Evolutionary conservation across 2,797 vertebrate genomes (phyloP).

Genomic region (Spinibarbus caldwelli): DNA sequence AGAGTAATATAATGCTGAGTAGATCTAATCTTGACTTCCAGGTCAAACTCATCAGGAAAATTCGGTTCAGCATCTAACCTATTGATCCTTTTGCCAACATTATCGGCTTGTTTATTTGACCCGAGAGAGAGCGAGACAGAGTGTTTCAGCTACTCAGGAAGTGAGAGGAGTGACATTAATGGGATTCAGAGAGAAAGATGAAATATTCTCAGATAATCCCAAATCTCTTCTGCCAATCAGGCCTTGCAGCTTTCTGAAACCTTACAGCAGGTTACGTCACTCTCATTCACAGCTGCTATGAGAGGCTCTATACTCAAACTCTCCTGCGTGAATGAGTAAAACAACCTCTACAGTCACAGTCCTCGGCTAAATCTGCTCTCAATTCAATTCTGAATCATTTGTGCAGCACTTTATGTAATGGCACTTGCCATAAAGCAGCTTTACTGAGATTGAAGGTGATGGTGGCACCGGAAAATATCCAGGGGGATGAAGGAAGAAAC

Average conservation of each 20-base stretch:
- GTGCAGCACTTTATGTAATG: constrained; percentile 40
- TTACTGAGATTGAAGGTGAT: constrained; percentile 30
- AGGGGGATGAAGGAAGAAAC: constrained; percentile 3
- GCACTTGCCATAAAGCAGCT: constrained; percentile 38
- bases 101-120: constrained; percentile 41
- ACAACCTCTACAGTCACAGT: constrained; percentile 27
- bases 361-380: constrained; percentile 25
- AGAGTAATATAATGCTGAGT: constrained; percentile 21
- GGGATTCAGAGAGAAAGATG: background rate
- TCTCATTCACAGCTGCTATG: background rate
- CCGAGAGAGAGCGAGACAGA: background rate
- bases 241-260: background rate
- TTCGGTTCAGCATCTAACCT: constrained; percentile 33
- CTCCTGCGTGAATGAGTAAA: constrained; percentile 12
- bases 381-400: constrained; percentile 42
- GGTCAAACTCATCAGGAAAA: constrained; percentile 39
- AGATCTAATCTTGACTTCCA: constrained; percentile 26
- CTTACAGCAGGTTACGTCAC: constrained; percentile 28
- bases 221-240: constrained; percentile 30
- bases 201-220: constrained; percentile 19
- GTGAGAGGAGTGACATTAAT: constrained; percentile 29
- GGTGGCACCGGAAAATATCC: background rate
- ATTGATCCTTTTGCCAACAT: constrained; percentile 33
- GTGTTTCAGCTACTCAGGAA: constrained; percentile 9
- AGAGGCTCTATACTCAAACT: constrained; percentile 10